phyloP scores from a whole-genome alignment of 2,888 invertebrate genomes.

The Sphecodes monilicornis region DNA sequence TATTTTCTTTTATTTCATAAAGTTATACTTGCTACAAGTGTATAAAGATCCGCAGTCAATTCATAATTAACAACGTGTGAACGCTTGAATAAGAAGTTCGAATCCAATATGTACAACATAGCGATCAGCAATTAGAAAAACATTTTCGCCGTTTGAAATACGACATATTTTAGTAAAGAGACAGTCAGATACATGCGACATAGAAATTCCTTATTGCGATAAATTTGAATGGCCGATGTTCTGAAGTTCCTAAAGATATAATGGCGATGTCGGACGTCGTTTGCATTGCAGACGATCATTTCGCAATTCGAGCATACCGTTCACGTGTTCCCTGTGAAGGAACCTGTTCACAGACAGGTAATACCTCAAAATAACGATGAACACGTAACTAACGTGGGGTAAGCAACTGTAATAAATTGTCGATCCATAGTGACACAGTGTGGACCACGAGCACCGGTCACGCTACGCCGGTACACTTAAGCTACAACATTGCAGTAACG shows the following conservation, averaged over 20 bases:
- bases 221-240: neutral
- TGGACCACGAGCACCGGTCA: slow-evolving; percentile 43
- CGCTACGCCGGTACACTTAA: slow-evolving; percentile 73
- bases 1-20: no score
- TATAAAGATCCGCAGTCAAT: no score
- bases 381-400: slow-evolving; percentile 7
- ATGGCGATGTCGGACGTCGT: neutral
- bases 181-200: neutral
- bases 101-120: no score
- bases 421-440: slow-evolving; percentile 42
- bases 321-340: neutral
- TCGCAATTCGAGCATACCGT: neutral
- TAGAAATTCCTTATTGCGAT: neutral
- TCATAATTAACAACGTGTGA: no score
- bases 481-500: slow-evolving; percentile 76
- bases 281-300: neutral
- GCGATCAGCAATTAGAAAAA: neutral
- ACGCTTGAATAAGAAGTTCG: no score
- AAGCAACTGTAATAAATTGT: slow-evolving; percentile 54
- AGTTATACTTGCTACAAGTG: no score
- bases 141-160: neutral
- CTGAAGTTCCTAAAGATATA: neutral
- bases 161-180: no score
- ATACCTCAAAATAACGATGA: neutral
- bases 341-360: neutral